Conservation (phyloP, 37 sponge, comb jelly and placozoan genomes). For the Agelas oroides region DNA sequence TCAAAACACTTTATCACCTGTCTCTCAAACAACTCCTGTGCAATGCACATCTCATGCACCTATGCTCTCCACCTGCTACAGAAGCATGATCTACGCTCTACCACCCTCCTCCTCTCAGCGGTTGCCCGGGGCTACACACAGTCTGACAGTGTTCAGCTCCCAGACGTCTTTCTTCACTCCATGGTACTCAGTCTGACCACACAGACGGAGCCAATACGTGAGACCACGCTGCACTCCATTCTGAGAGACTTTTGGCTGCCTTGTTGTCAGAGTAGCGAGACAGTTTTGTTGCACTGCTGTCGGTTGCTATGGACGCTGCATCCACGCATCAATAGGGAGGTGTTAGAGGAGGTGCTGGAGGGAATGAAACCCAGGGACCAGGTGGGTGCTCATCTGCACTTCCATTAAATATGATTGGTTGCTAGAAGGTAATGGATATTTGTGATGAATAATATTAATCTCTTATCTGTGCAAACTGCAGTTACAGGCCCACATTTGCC, state of each 20-base stretch:
- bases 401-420: too few species aligned
- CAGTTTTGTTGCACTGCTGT: constrained; percentile 60
- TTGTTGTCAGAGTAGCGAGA: constrained; percentile 58
- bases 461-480: too few species aligned
- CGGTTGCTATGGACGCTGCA: constrained; percentile 57
- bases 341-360: constrained; percentile 53
- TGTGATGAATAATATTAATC: too few species aligned
- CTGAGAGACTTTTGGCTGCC: constrained; percentile 72
- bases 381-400: too few species aligned
- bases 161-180: constrained; percentile 74
- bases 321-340: constrained; percentile 11
- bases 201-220: constrained; percentile 26
- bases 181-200: constrained; percentile 34
- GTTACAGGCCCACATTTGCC: too few species aligned
- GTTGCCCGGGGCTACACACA: constrained; percentile 50
- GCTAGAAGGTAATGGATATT: too few species aligned
- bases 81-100: constrained; percentile 60
- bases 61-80: constrained; percentile 57
- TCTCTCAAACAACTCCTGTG: constrained; percentile 33
- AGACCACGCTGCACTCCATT: constrained; percentile 21
- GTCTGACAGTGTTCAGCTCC: constrained; percentile 20
- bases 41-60: constrained; percentile 59
- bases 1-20: constrained; percentile 29
- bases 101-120: constrained; percentile 50
- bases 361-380: constrained; percentile 52